A percentile compares a stretch with the other conserved stretches of the same genome.
These are phyloP conservation scores for Aphrophora alni DNA, from an alignment of 2,888 invertebrate genomes.

Conservation along the genomic window DNA sequence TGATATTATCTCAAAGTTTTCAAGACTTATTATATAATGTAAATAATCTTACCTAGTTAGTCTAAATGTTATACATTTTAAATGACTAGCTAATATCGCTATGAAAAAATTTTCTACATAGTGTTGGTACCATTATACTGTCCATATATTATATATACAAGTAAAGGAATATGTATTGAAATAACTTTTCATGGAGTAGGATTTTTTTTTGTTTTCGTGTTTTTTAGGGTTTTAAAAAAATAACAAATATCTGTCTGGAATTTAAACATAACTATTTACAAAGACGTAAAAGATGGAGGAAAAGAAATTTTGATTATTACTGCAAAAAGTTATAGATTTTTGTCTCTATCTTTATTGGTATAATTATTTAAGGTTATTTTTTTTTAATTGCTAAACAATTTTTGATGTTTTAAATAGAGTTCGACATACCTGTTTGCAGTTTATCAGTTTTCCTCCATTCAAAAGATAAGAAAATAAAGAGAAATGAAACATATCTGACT, in stretches of 20 bases:
- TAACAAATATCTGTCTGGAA: constrained; percentile 26
- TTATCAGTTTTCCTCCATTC: background rate
- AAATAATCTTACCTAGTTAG: background rate
- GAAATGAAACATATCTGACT: background rate
- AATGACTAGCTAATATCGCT: constrained; percentile 34
- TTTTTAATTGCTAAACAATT: too few relatives aligned
- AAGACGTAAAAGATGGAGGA: background rate
- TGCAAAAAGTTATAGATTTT: constrained; percentile 27
- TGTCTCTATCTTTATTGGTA: background rate
- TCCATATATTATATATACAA: constrained; percentile 32
- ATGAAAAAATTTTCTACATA: constrained; percentile 33
- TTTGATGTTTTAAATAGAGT: background rate
- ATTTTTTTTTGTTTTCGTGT: constrained; percentile 12
- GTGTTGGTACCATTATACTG: constrained; percentile 33
- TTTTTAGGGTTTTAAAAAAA: constrained; percentile 33
- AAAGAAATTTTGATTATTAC: background rate
- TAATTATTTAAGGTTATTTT: too few relatives aligned
- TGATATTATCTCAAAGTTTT: background rate
- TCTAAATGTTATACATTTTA: constrained; percentile 25
- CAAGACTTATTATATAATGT: background rate
- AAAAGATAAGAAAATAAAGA: background rate
- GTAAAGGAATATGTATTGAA: constrained; percentile 20
- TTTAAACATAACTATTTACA: constrained; percentile 33
- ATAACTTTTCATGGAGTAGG: background rate
- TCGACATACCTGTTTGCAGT: constrained; percentile 22